Evolutionary conservation across 2,888 invertebrate genomes (phyloP), one percentile per base, ranked within the genome.

Genomic region (Cheiracanthium punctorium): DNA sequence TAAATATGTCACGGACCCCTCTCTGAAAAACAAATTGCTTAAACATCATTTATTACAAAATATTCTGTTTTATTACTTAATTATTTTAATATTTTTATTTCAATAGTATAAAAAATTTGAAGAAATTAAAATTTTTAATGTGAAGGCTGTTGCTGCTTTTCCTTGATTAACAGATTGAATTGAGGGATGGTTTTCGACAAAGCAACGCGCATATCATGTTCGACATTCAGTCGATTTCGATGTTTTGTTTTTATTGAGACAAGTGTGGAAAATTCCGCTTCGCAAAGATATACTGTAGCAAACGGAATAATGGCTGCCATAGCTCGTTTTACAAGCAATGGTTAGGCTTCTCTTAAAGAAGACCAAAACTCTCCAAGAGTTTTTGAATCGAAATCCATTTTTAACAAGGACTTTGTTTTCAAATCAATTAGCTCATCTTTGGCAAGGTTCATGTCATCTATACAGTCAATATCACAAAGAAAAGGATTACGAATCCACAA

Each of bases 401-500:
- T 77, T 77, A 79, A 52, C 77, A 70, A 79, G 30, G 77, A 79
- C 70, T 52, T 79, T 70, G 52, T 79, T 79, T 52, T 70, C 43
- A 79, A 69, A 70, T 79, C 52, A 70, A 79, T 79, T 70, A 70
- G 77, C 70, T 69, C 69, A 79, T 79, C 70, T 70, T 70, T 70
- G 77, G 33, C 69, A 79, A 79, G 52, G 70, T 79, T 70, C 69
- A 80, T 80, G 71, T 80, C 79, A 71, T 80, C 79, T 58, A 80
- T 80, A 80, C 79, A 80, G 71, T 80, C 71, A 80, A 71, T 80
- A 80, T 80, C 79, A 80, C 79, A 80, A 80, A 71, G 79, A 80
- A 80, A 80, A 80, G 79, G 79, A 80, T 80, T 80, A 80, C 79
- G 79, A 80, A 80, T 80, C 79, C 79, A 80, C 79, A 80, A 80